These are phyloP conservation scores for Mirza zaza DNA, from an alignment of 2,113 vertebrate species.

Conservation along the genomic window DNA sequence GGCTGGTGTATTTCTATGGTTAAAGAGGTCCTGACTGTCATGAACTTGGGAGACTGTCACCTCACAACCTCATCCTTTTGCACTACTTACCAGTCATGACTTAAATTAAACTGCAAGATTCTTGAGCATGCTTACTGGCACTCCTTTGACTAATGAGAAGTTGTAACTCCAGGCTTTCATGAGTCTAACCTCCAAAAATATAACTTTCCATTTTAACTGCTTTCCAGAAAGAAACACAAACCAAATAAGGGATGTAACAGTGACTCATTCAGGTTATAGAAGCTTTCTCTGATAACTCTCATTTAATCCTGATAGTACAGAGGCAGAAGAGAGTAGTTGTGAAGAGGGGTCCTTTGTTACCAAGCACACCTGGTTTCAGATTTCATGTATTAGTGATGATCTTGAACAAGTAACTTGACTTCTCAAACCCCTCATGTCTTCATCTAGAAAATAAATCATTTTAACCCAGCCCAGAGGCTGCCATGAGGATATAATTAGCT, in stretches of 20 bases:
- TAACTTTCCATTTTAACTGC: background rate
- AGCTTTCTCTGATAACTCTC: background rate
- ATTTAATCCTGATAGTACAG: background rate
- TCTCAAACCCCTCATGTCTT: background rate
- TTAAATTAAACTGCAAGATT: background rate
- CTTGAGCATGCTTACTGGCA: background rate
- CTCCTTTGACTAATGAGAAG: background rate
- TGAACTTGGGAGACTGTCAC: background rate
- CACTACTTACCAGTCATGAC: background rate
- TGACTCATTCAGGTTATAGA: background rate
- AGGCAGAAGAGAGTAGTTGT: background rate
- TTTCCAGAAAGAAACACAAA: slow-evolving; percentile 4
- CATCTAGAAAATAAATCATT: background rate
- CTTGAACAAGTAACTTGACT: background rate
- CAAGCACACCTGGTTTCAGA: background rate
- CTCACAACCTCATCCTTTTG: background rate
- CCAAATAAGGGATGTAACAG: background rate
- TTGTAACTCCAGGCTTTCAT: slow-evolving; percentile 3
- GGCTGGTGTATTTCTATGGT: background rate
- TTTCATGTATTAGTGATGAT: background rate
- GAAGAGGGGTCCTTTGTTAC: background rate
- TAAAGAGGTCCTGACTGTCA: background rate
- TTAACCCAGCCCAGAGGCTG: background rate
- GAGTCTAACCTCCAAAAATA: slow-evolving; percentile 9
- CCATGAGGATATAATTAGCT: background rate